Evolutionary conservation across 2,113 vertebrate species (phyloP).

Genomic region (Hippocampus abdominalis): DNA sequence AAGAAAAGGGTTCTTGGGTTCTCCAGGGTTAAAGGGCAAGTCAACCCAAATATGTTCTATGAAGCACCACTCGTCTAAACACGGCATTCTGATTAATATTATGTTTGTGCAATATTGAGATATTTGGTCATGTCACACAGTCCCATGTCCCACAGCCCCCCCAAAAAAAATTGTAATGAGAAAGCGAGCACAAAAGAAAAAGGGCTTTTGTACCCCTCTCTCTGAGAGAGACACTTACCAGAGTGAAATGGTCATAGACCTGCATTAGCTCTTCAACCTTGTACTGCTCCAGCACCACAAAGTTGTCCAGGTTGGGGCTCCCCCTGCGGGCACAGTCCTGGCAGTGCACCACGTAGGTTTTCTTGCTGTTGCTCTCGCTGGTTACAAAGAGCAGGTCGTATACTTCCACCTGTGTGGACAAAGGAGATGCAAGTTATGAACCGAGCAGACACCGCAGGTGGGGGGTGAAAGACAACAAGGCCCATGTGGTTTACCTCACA

Average conservation of each 20-base stretch:
- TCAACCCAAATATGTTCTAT: too few species aligned
- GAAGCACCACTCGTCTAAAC: too few species aligned
- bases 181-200: background rate
- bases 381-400: conserved; percentile 94
- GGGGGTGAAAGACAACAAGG: background rate
- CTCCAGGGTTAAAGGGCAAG: too few species aligned
- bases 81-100: too few species aligned
- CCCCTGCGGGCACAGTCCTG: conserved; percentile 92
- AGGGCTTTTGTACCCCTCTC: background rate
- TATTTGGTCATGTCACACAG: too few species aligned
- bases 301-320: conserved; percentile 86
- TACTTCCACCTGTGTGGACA: conserved; percentile 82
- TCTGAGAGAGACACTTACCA: conserved; percentile 79
- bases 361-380: conserved; percentile 88
- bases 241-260: conserved; percentile 98
- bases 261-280: conserved; percentile 95
- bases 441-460: background rate
- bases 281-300: conserved; percentile 98
- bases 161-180: background rate
- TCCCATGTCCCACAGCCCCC: too few species aligned
- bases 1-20: too few species aligned
- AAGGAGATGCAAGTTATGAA: background rate
- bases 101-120: too few species aligned
- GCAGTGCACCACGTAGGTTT: conserved; percentile 92
- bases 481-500: conserved; percentile 79